A percentile compares a stretch with the other conserved stretches of the same genome.
Evolutionary conservation across 2,888 invertebrate genomes (phyloP).

Genomic region (Sericinus montela): DNA sequence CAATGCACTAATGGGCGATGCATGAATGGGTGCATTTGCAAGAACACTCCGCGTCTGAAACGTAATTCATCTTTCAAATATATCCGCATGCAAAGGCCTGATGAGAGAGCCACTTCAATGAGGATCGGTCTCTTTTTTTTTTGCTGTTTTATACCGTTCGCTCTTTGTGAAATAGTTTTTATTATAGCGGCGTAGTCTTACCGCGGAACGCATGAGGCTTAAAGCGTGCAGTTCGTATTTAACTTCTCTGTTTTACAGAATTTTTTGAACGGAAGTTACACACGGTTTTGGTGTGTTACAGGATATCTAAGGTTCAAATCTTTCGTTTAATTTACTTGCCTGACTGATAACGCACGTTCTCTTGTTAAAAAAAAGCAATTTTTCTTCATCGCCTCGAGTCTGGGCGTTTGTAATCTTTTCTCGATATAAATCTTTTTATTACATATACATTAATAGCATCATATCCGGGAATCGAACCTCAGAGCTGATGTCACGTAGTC

Average conservation of each 20-base stretch:
- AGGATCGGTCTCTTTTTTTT: conserved; percentile 24
- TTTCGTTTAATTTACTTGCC: no score
- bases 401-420: no score
- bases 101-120: conserved; percentile 22
- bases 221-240: conserved; percentile 1
- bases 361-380: no score
- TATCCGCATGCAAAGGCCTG: conserved; percentile 18
- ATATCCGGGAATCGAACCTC: no score
- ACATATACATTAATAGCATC: no score
- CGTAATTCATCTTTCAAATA: conserved; percentile 20
- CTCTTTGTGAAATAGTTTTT: conserved; percentile 19
- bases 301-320: no score
- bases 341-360: no score
- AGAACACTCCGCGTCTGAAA: conserved; percentile 14
- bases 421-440: no score
- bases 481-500: no score
- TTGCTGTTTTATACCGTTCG: conserved; percentile 16
- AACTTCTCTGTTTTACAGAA: not conserved
- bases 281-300: no score
- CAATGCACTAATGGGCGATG: conserved; percentile 63
- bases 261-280: not conserved
- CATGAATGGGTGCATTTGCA: conserved; percentile 53
- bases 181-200: conserved; percentile 13
- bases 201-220: not conserved
- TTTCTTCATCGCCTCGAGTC: no score